These are phyloP conservation scores for Aethes cnicana DNA, from an alignment of 2,888 invertebrate species.

Conservation along the genomic window DNA sequence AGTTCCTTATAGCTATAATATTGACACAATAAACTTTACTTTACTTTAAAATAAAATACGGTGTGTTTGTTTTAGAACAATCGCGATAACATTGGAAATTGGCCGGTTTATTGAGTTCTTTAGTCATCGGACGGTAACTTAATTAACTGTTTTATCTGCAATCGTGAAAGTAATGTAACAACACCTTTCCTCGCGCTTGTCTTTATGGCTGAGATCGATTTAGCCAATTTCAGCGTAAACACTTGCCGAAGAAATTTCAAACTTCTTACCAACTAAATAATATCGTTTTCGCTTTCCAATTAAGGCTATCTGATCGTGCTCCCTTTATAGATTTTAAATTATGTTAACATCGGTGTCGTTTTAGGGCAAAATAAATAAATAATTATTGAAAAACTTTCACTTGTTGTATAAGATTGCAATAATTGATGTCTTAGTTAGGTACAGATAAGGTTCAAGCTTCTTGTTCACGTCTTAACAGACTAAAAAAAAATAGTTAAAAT, in stretches of 20 bases:
- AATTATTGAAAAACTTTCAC: conserved; percentile 4
- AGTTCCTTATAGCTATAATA: no score
- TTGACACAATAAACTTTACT: no score
- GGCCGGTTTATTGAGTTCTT: conserved; percentile 37
- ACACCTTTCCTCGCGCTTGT: conserved; percentile 48
- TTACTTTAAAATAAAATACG: background rate
- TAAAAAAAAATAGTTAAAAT: no score
- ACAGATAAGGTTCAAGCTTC: no score
- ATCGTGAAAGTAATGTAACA: conserved; percentile 53
- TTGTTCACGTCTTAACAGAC: no score
- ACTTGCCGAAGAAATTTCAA: background rate
- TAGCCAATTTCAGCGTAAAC: conserved; percentile 31
- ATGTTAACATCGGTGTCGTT: conserved; percentile 11
- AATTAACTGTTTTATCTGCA: conserved; percentile 40
- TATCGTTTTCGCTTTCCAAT: no score
- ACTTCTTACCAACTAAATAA: no score
- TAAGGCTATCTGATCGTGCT: background rate
- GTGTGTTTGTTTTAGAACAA: conserved; percentile 1
- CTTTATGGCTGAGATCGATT: conserved; percentile 48
- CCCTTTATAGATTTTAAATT: conserved; percentile 19
- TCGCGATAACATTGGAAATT: conserved; percentile 13
- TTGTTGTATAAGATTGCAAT: background rate
- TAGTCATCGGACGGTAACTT: conserved; percentile 43
- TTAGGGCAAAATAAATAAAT: conserved; percentile 8
- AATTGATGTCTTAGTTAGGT: no score